Conservation (phyloP, 2,888 invertebrate genomes). For the Quadroppia sp. region DNA sequence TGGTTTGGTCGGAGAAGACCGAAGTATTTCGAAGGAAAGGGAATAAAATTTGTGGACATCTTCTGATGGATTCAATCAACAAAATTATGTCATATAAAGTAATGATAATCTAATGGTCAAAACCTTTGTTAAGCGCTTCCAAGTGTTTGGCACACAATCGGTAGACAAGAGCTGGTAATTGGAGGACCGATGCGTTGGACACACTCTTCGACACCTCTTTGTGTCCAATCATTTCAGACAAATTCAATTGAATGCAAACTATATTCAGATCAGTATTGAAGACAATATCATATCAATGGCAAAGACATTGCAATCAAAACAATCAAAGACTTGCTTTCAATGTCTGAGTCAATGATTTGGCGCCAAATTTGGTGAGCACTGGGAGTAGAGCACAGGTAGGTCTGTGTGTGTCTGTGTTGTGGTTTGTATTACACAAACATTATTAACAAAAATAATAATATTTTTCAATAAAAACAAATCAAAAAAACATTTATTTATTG, state of each 20-base stretch:
- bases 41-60: constrained; percentile 18
- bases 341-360: not conserved
- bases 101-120: not conserved
- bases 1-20: not conserved
- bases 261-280: not conserved
- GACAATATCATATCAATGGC: not conserved
- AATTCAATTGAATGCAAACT: not conserved
- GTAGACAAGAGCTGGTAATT: constrained; percentile 40
- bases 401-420: not conserved
- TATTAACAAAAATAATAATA: too few species aligned
- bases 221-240: not conserved
- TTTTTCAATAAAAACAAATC: too few species aligned
- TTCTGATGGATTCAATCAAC: constrained; percentile 14
- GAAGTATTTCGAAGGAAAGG: constrained; percentile 23
- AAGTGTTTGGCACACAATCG: constrained; percentile 40
- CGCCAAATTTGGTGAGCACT: constrained; percentile 22
- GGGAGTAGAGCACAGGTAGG: not conserved
- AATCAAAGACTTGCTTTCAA: not conserved
- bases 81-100: not conserved
- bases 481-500: too few species aligned
- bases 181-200: not conserved
- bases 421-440: not conserved
- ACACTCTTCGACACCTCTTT: constrained; percentile 21
- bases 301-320: not conserved
- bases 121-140: not conserved